phyloP scores from a whole-genome alignment of 2,113 vertebrate genomes.

The Dissostichus mawsoni region DNA sequence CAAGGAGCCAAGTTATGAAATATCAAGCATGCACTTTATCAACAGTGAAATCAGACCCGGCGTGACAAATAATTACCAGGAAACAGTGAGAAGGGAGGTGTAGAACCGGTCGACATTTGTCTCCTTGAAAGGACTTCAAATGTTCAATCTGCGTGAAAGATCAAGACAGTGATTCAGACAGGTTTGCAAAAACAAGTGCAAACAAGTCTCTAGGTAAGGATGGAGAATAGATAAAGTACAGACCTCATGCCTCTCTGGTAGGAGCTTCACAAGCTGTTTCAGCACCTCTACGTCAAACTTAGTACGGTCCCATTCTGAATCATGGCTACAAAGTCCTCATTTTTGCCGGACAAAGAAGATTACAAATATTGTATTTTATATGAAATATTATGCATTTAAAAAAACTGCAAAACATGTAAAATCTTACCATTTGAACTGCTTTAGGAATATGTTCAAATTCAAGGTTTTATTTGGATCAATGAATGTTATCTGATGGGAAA shows the following conservation, averaged over 20 bases:
- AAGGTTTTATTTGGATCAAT: conserved; percentile 97
- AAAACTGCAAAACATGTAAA: too few relatives aligned
- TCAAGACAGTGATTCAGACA: conserved; percentile 25
- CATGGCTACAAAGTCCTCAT: conserved; percentile 91
- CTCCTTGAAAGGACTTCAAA: conserved; percentile 91
- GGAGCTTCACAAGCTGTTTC: conserved; percentile 94
- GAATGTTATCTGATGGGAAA: conserved; percentile 90
- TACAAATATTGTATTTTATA: neutral
- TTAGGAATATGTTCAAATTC: conserved; percentile 98
- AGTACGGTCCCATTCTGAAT: conserved; percentile 89
- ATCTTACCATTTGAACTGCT: conserved; percentile 94
- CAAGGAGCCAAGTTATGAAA: neutral
- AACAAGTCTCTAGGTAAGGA: neutral
- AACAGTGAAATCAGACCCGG: neutral
- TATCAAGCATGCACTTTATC: neutral
- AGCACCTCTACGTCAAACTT: conserved; percentile 94
- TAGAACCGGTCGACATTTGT: conserved; percentile 94
- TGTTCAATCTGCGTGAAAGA: conserved; percentile 89
- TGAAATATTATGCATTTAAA: too few relatives aligned
- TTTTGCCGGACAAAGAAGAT: conserved; percentile 84
- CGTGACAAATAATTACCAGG: conserved; percentile 84
- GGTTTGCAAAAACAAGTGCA: neutral
- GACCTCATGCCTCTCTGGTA: conserved; percentile 98
- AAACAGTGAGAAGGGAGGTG: conserved; percentile 87
- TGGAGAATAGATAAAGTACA: neutral